phyloP scores from a whole-genome alignment of 2,888 invertebrate species.

The Odontocolon sp. region DNA sequence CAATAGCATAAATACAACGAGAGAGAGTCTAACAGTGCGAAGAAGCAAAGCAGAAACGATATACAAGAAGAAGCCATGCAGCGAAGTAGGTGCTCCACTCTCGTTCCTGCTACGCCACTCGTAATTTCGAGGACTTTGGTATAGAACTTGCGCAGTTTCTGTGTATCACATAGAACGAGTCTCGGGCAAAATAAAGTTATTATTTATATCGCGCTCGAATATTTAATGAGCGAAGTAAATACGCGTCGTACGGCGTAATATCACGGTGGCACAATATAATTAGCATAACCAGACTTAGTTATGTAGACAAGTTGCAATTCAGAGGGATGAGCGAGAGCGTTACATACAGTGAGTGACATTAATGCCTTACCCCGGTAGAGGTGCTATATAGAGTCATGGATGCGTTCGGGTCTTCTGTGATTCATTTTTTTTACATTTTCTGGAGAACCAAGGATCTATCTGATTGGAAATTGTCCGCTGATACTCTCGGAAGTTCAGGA shows the following conservation, averaged over 20 bases:
- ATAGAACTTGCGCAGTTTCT: conserved; percentile 18
- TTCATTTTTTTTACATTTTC: too few relatives aligned
- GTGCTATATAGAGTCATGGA: too few relatives aligned
- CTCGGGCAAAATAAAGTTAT: conserved; percentile 69
- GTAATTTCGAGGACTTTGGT: conserved; percentile 42
- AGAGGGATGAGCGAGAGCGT: conserved; percentile 23
- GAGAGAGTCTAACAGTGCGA: conserved; percentile 37
- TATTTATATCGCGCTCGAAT: conserved; percentile 68
- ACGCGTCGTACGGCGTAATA: conserved; percentile 58
- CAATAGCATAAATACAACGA: conserved; percentile 55
- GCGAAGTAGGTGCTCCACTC: not conserved
- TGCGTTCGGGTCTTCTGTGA: too few relatives aligned
- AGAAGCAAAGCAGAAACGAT: conserved; percentile 28
- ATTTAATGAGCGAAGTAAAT: conserved; percentile 67
- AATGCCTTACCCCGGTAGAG: conserved; percentile 3
- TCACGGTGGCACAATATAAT: conserved; percentile 68
- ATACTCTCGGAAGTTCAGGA: too few relatives aligned
- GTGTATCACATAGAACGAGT: conserved; percentile 5
- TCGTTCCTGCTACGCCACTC: conserved; percentile 30
- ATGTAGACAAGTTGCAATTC: conserved; percentile 33
- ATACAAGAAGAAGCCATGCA: conserved; percentile 8
- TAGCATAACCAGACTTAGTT: conserved; percentile 72
- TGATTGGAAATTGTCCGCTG: too few relatives aligned
- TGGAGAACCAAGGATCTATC: too few relatives aligned
- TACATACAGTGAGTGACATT: conserved; percentile 5